Percentiles rank a stretch among this genome's conserved stretches.
These are phyloP conservation scores for Stratiomys singularior DNA, from an alignment of 2,888 invertebrate species.

Conservation along the genomic window DNA sequence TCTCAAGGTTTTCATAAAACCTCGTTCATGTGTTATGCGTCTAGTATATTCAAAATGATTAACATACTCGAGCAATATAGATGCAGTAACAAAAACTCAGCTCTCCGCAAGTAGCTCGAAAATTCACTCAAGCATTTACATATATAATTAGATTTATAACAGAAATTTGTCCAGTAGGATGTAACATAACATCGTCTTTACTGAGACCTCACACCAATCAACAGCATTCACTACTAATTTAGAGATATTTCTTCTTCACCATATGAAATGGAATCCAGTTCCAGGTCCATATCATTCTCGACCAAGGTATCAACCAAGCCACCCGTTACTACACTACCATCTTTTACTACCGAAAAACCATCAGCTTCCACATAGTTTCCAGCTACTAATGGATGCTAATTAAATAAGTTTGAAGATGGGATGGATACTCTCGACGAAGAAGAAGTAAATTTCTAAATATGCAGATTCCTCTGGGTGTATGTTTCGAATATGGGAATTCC, in stretches of 20 bases:
- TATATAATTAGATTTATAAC: slow-evolving; percentile 8
- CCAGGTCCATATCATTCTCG: not conserved
- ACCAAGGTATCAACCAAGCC: not conserved
- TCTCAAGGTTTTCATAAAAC: too few species aligned
- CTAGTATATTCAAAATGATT: too few species aligned
- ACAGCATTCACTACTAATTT: slow-evolving; percentile 2
- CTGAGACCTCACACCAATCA: slow-evolving; percentile 17
- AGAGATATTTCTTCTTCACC: not conserved
- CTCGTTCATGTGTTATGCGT: too few species aligned
- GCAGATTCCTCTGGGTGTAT: not conserved
- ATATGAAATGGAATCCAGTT: not conserved
- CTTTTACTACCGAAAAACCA: not conserved
- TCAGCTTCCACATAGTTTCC: slow-evolving; percentile 1
- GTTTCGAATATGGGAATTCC: not conserved
- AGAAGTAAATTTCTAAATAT: not conserved
- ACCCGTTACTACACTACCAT: not conserved
- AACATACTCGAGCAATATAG: too few species aligned
- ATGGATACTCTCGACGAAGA: not conserved
- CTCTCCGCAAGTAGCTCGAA: not conserved
- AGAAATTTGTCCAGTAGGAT: slow-evolving; percentile 11
- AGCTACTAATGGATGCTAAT: slow-evolving; percentile 18
- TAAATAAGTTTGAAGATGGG: not conserved
- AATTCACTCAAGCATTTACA: not conserved
- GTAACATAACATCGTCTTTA: not conserved
- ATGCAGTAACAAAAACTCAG: too few species aligned